Evolutionary conservation across 2,113 vertebrate genomes (phyloP).

Genomic region (Urocynchramus pylzowi): DNA sequence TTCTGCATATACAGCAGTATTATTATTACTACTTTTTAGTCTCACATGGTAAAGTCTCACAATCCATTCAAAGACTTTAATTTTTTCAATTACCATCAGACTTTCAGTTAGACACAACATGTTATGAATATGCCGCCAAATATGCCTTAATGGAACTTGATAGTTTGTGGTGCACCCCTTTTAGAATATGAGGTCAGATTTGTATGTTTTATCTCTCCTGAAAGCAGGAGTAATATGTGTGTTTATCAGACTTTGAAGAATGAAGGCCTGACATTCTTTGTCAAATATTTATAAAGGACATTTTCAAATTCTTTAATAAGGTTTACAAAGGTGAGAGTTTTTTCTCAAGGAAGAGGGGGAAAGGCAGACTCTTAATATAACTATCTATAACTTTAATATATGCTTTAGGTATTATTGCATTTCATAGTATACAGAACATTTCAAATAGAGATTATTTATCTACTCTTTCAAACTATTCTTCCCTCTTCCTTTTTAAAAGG

Average conservation of each 20-base stretch:
- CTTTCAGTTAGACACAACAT: not conserved
- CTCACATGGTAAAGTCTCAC: not conserved
- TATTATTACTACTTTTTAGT: not conserved
- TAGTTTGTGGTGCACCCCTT: not conserved
- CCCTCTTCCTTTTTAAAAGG: not conserved
- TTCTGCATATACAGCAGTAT: not conserved
- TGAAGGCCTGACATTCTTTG: not conserved
- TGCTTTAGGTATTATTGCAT: not conserved
- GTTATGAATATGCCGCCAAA: not conserved
- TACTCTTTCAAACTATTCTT: not conserved
- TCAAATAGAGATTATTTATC: not conserved
- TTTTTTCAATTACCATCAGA: not conserved
- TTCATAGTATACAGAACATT: not conserved
- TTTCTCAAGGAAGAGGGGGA: not conserved
- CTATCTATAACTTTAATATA: not conserved
- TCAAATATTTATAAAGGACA: not conserved
- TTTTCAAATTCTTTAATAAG: not conserved
- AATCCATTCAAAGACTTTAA: not conserved
- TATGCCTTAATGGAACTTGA: not conserved
- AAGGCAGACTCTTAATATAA: not conserved
- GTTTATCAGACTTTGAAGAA: not conserved
- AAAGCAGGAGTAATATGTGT: not conserved
- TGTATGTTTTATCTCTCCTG: not conserved
- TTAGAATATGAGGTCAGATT: not conserved
- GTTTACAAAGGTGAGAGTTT: not conserved